These are phyloP conservation scores for Parnassius orleans DNA, from an alignment of 2,888 invertebrate genomes.

Conservation along the genomic window DNA sequence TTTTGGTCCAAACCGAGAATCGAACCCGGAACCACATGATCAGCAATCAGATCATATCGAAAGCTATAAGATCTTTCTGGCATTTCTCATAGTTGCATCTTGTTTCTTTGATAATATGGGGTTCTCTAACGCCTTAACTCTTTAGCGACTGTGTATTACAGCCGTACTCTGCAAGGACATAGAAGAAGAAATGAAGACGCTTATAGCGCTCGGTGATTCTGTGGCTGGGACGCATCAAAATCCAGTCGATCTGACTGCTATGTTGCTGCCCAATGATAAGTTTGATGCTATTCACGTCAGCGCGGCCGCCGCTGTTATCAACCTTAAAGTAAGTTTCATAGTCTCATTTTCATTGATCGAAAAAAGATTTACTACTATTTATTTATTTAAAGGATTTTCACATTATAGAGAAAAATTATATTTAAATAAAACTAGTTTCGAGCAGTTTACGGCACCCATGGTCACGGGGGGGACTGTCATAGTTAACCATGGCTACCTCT, in stretches of 20 bases:
- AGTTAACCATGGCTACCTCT: too few relatives aligned
- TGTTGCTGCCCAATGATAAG: slow-evolving; percentile 37
- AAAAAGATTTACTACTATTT: too few relatives aligned
- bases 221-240: slow-evolving; percentile 15
- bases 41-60: too few relatives aligned
- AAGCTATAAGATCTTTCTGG: too few relatives aligned
- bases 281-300: slow-evolving; percentile 46
- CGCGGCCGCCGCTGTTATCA: slow-evolving; percentile 51
- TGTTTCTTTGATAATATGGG: neutral
- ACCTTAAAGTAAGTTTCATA: slow-evolving; percentile 50
- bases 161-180: slow-evolving; percentile 66
- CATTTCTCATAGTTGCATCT: too few relatives aligned
- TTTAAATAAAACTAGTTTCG: too few relatives aligned
- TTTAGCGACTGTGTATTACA: slow-evolving; percentile 30
- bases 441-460: too few relatives aligned
- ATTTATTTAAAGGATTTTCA: too few relatives aligned
- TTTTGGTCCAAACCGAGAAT: too few relatives aligned
- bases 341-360: neutral
- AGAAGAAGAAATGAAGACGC: slow-evolving; percentile 48
- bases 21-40: too few relatives aligned
- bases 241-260: slow-evolving; percentile 34
- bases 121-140: neutral
- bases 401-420: too few relatives aligned
- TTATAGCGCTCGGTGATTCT: slow-evolving; percentile 41
- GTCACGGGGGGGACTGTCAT: too few relatives aligned